Percentiles rank a stretch among this genome's conserved stretches.
Evolutionary conservation across 2,113 vertebrate species (phyloP).

Genomic region (Casuarius casuarius): DNA sequence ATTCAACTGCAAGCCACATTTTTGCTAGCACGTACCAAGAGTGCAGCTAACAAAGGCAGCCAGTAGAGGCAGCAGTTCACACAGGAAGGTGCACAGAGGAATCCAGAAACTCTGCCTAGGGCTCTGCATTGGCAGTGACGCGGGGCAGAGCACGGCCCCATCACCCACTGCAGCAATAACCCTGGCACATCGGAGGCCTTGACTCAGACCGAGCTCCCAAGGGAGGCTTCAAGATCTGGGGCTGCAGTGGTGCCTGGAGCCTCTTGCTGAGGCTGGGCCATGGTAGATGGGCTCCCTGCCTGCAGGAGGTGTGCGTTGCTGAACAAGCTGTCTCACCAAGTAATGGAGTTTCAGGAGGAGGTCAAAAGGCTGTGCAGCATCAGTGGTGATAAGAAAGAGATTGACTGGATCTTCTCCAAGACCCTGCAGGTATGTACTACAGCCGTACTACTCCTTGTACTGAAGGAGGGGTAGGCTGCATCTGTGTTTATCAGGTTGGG

Average conservation of each 20-base stretch:
- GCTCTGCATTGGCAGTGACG: not conserved
- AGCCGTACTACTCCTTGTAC: not conserved
- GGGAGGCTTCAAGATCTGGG: not conserved
- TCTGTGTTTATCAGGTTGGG: too few species aligned
- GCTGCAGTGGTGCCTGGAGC: not conserved
- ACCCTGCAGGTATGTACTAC: too few species aligned
- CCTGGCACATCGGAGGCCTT: not conserved
- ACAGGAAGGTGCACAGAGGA: not conserved
- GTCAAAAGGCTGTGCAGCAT: not conserved
- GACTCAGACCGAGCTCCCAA: not conserved
- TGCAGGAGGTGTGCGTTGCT: fast-evolving
- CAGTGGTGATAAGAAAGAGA: not conserved
- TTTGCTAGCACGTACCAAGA: not conserved
- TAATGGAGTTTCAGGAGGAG: not conserved
- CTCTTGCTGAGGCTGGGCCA: not conserved
- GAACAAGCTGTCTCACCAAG: fast-evolving
- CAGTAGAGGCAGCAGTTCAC: not conserved
- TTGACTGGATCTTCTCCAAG: not conserved
- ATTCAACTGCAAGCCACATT: not conserved
- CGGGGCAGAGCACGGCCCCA: not conserved
- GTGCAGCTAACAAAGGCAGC: not conserved
- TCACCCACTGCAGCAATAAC: not conserved
- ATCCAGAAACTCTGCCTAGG: not conserved
- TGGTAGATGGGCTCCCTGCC: not conserved
- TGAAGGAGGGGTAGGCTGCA: not conserved